Evolutionary conservation across 2,797 vertebrate genomes (phyloP), one percentile per base, ranked within the genome.

Genomic region (Acanthurus leucopareius): DNA sequence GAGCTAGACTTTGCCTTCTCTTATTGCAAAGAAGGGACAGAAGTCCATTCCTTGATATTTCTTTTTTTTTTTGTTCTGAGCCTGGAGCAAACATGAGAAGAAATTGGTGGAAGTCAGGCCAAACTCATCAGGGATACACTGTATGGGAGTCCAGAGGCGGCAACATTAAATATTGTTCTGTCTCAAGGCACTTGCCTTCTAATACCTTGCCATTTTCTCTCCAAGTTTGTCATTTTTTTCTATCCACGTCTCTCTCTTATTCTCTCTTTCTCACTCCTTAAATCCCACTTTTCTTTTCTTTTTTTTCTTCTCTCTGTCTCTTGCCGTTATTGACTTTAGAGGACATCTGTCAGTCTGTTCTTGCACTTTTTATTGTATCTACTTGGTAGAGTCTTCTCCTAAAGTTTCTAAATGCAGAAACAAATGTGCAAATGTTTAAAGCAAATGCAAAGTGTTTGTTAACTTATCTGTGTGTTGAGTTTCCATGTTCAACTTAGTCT

Each of bases 121-220:
- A 89, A 84, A 91, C 61, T 83, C 73, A 89, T 89, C 82, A 68
- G 70, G 53, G 74, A 82, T 78, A 74, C 73, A 79, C 32, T 11
- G 17, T 58, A 10, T 85, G 71, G 79, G 87, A 87, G 79, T 72
- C 86, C 75, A 10, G 64, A 82, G 84, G 83, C 79, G 73, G 73
- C 1, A 4, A 63, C 56, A 79, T 88, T 81, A 90, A 84, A 86
- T 67, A 82, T 84, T 69, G 44, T 64, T 70, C 56, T 54, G 70
- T 88, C 85, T 86, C 75, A 66, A 84, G 76, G 86, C 82, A 49
- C 82, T 87, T 73, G 68, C 45, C 56, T 75, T 82, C 53, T 57
- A 70, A 71, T 86, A 52, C 58, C 25, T 22, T 59, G 65, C 74
- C 69, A 65, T 74, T 80, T 74, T 73, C 65, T 73, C 54, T 64